These are phyloP conservation scores for Marmota monax DNA, from an alignment of 2,113 vertebrate genomes.

Conservation along the genomic window DNA sequence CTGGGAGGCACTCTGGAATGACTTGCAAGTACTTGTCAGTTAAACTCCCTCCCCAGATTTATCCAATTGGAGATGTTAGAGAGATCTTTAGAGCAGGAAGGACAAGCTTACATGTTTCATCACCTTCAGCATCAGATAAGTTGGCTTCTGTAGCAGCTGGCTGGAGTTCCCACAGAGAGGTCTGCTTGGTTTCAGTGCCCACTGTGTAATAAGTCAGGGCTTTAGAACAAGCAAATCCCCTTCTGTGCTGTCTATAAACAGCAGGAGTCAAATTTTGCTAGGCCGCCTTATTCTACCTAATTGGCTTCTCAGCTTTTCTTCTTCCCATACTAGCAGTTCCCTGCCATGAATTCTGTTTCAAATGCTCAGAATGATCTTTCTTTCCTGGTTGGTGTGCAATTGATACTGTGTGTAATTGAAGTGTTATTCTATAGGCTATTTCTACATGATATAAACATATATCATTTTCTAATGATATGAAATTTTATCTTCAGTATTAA, in stretches of 20 bases:
- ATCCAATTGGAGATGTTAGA: not conserved
- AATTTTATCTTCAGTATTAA: not conserved
- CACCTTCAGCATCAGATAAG: not conserved
- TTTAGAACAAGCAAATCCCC: not conserved
- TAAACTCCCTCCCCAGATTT: not conserved
- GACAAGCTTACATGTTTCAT: not conserved
- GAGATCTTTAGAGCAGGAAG: not conserved
- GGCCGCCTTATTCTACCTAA: not conserved
- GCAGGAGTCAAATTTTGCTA: fast-evolving
- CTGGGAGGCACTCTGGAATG: not conserved
- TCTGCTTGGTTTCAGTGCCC: not conserved
- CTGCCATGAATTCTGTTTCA: not conserved
- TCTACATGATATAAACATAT: not conserved
- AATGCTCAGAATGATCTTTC: not conserved
- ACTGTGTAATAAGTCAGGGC: not conserved
- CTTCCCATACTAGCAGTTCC: not conserved
- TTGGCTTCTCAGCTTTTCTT: not conserved
- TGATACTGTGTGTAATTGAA: not conserved
- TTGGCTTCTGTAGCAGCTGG: not conserved
- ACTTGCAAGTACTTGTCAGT: not conserved
- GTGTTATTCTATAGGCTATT: not conserved
- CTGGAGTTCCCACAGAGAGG: not conserved
- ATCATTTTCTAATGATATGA: not conserved
- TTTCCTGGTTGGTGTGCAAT: not conserved
- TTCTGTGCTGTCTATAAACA: not conserved